These are phyloP conservation scores for Pedetes capensis DNA, from an alignment of 2,113 vertebrate species.

Conservation along the genomic window DNA sequence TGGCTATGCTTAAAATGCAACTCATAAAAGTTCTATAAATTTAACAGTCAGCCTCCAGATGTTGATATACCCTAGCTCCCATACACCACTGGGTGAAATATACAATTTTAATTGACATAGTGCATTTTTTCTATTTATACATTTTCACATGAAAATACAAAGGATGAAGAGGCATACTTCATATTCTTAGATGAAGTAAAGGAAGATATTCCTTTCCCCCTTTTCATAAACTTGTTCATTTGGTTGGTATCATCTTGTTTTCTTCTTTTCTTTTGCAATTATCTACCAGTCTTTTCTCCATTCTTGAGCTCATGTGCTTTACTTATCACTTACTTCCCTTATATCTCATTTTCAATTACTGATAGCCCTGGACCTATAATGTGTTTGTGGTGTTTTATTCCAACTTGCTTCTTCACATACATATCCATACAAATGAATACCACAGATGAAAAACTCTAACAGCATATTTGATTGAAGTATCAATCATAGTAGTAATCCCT, in stretches of 20 bases:
- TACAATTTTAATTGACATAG: not conserved
- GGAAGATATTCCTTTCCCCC: not conserved
- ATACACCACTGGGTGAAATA: not conserved
- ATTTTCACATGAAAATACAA: not conserved
- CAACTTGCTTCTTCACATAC: not conserved
- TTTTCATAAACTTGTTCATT: not conserved
- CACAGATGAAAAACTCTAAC: not conserved
- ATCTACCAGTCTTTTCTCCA: not conserved
- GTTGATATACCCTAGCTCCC: not conserved
- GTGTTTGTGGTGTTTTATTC: not conserved
- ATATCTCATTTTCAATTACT: not conserved
- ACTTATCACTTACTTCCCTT: not conserved
- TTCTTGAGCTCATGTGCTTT: not conserved
- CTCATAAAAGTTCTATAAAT: not conserved
- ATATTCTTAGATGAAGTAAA: not conserved
- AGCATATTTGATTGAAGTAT: not conserved
- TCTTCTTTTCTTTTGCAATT: not conserved
- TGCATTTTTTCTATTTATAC: not conserved
- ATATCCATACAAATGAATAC: not conserved
- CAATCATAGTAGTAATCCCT: too few relatives aligned
- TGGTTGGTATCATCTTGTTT: not conserved
- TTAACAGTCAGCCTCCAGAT: not conserved
- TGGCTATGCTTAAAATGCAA: not conserved
- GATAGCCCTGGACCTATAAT: not conserved
- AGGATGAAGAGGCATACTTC: fast-evolving